These are phyloP conservation scores for Melikaiella ostensackeni DNA, from an alignment of 2,888 invertebrate species.

Conservation along the genomic window DNA sequence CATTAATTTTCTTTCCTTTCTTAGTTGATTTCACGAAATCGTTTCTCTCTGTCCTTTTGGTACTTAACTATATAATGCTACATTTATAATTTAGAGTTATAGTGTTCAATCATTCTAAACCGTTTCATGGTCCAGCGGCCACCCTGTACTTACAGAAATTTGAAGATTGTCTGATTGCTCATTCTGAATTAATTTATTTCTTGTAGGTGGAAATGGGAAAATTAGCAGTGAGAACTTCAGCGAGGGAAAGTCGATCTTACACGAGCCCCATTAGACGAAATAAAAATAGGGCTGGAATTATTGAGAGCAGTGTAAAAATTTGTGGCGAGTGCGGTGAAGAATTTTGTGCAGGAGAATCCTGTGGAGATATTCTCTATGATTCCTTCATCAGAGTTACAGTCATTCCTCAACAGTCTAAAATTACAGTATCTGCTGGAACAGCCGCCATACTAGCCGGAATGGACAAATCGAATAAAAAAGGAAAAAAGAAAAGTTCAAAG, in stretches of 20 bases:
- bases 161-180: too few relatives aligned
- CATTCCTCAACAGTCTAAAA: slow-evolving; percentile 65
- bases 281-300: slow-evolving; percentile 90
- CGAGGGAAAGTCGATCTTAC: slow-evolving; percentile 83
- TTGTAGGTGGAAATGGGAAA: slow-evolving; percentile 86
- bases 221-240: slow-evolving; percentile 85
- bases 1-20: too few relatives aligned
- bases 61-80: too few relatives aligned
- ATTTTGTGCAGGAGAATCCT: slow-evolving; percentile 83
- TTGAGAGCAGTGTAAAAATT: slow-evolving; percentile 86
- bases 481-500: slow-evolving; percentile 62
- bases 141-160: too few relatives aligned
- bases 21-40: too few relatives aligned
- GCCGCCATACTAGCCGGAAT: slow-evolving; percentile 73
- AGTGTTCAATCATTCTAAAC: too few relatives aligned
- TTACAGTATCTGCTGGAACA: slow-evolving; percentile 71
- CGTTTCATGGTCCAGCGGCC: too few relatives aligned
- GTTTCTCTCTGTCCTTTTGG: too few relatives aligned
- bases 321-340: slow-evolving; percentile 92
- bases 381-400: slow-evolving; percentile 78
- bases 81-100: too few relatives aligned
- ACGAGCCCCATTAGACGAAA: slow-evolving; percentile 85
- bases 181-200: neutral
- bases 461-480: slow-evolving; percentile 64
- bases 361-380: slow-evolving; percentile 81